Evolutionary conservation across 2,113 vertebrate species (phyloP).

Genomic region (Colaptes auratus): DNA sequence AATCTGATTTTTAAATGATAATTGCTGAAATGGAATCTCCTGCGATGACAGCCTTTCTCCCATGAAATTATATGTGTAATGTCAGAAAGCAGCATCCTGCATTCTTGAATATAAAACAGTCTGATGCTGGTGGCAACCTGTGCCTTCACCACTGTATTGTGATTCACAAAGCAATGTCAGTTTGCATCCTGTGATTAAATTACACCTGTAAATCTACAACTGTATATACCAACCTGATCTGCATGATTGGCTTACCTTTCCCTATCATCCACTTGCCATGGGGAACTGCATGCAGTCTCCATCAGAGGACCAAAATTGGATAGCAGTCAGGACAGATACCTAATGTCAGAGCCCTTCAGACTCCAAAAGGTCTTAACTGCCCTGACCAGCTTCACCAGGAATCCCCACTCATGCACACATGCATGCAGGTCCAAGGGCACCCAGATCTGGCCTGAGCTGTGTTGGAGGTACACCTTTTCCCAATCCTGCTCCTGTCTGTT

Average conservation of each 20-base stretch:
- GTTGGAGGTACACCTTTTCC: neutral
- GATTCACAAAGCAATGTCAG: neutral
- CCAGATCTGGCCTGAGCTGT: neutral
- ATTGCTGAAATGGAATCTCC: neutral
- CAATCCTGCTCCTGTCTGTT: neutral
- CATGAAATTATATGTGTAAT: neutral
- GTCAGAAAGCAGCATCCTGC: neutral
- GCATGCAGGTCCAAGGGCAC: rapidly evolving
- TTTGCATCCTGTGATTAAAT: neutral
- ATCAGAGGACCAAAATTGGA: neutral
- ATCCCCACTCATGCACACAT: rapidly evolving
- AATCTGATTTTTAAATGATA: neutral
- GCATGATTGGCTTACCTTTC: neutral
- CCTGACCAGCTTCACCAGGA: neutral
- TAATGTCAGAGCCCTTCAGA: neutral
- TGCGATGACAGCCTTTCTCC: neutral
- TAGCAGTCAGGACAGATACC: rapidly evolving
- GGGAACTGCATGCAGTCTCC: neutral
- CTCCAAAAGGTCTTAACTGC: rapidly evolving
- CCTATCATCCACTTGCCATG: neutral
- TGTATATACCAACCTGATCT: neutral
- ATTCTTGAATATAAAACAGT: neutral
- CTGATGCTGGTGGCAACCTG: neutral
- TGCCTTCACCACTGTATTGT: neutral
- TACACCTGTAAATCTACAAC: neutral